A percentile compares a stretch with the other conserved stretches of the same genome.
Evolutionary conservation across 2,888 invertebrate genomes (phyloP).

Genomic region (Lasioglossum oenotherae): DNA sequence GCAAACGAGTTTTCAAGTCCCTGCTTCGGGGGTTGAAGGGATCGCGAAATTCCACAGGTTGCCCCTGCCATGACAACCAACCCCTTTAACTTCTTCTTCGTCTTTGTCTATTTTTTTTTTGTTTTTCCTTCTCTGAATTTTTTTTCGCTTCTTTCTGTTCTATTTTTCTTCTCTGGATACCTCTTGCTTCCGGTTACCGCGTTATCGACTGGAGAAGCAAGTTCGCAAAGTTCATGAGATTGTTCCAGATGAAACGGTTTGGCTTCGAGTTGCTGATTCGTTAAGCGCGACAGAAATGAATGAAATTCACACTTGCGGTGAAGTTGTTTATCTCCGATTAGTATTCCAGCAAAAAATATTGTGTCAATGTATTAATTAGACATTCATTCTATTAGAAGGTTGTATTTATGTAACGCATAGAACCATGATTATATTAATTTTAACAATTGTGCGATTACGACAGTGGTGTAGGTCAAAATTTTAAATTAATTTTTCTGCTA

Average conservation of each 20-base stretch:
- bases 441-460: too few species aligned
- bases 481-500: too few species aligned
- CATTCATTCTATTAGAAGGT: too few species aligned
- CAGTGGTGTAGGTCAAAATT: too few species aligned
- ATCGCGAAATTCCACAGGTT: constrained; percentile 75
- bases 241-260: background rate
- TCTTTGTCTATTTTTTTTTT: background rate
- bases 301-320: background rate
- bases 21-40: constrained; percentile 56
- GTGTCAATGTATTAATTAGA: too few species aligned
- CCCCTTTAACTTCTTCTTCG: constrained; percentile 24
- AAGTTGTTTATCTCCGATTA: background rate
- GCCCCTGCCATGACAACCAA: constrained; percentile 47
- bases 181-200: background rate
- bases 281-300: background rate
- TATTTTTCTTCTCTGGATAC: background rate
- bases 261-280: background rate
- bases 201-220: background rate
- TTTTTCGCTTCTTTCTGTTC: background rate
- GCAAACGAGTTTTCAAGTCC: constrained; percentile 72
- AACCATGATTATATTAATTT: too few species aligned
- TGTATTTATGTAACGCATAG: too few species aligned
- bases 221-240: background rate
- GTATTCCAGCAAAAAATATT: background rate
- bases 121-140: constrained; percentile 19